Evolutionary conservation across 1,140 invertebrate genomes (phyloP).

Genomic region (Chironomus tepperi): DNA sequence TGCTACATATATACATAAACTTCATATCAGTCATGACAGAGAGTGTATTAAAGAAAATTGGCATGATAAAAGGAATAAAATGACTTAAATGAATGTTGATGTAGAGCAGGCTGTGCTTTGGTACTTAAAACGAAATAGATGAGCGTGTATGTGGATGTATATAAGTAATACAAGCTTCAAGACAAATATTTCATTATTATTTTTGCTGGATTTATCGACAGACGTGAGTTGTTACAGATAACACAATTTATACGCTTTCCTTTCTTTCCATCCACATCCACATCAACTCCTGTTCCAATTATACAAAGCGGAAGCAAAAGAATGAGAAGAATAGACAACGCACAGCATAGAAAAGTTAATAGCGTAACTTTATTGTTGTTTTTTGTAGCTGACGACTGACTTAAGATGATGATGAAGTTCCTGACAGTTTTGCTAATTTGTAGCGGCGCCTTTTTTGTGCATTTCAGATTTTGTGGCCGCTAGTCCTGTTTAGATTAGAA

Average conservation of each 20-base stretch:
- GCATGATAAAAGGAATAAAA: slow-evolving; percentile 6
- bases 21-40: slow-evolving; percentile 11
- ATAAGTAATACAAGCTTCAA: slow-evolving; percentile 10
- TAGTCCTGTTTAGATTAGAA: background rate
- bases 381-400: background rate
- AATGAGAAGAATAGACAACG: background rate
- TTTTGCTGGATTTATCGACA: slow-evolving; percentile 20
- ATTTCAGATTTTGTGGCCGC: background rate
- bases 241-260: background rate
- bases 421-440: slow-evolving; percentile 20
- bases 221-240: slow-evolving; percentile 22
- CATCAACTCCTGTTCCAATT: background rate
- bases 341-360: background rate
- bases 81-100: slow-evolving; percentile 6
- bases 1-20: too few species aligned
- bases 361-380: background rate
- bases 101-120: background rate
- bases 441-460: background rate
- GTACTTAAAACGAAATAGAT: background rate
- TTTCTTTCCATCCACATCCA: background rate
- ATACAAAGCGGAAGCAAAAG: background rate
- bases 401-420: slow-evolving; percentile 5
- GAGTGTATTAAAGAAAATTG: slow-evolving; percentile 22
- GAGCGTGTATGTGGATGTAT: background rate
- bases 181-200: slow-evolving; percentile 23